These are phyloP conservation scores for Trachymyrmex cornetzi DNA, from an alignment of 1,140 invertebrate species.

Conservation along the genomic window DNA sequence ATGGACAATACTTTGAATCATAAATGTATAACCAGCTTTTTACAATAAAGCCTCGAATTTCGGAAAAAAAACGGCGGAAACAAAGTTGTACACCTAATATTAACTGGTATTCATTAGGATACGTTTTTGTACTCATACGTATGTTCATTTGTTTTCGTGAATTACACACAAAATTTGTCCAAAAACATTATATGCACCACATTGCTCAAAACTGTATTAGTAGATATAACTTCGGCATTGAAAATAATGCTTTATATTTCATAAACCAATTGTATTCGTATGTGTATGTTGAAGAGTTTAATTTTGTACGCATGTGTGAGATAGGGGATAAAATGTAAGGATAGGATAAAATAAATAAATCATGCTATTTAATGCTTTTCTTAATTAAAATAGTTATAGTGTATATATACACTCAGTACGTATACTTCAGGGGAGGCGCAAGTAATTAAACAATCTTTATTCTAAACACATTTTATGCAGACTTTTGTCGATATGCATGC, in stretches of 20 bases:
- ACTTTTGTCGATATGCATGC: slow-evolving; percentile 6
- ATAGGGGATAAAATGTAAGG: neutral
- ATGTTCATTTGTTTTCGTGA: too few relatives aligned
- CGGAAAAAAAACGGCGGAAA: too few relatives aligned
- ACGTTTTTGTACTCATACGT: too few relatives aligned
- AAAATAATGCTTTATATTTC: neutral
- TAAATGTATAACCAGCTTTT: too few relatives aligned
- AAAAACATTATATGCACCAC: neutral
- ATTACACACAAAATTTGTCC: neutral
- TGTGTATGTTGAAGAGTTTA: neutral
- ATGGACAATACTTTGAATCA: too few relatives aligned
- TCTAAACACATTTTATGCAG: slow-evolving; percentile 48
- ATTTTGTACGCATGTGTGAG: neutral
- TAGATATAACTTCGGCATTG: neutral
- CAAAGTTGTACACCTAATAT: too few relatives aligned
- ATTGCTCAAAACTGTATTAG: neutral
- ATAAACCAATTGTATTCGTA: neutral
- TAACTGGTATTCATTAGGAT: too few relatives aligned
- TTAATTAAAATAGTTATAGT: slow-evolving; percentile 73
- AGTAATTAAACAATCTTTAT: slow-evolving; percentile 45
- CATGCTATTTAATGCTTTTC: slow-evolving; percentile 53
- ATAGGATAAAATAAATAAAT: neutral
- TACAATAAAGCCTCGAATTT: too few relatives aligned
- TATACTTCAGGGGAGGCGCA: slow-evolving; percentile 33
- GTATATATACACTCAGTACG: slow-evolving; percentile 74